Evolutionary conservation across 2,113 vertebrate genomes (phyloP).

Genomic region (Scalopus aquaticus): DNA sequence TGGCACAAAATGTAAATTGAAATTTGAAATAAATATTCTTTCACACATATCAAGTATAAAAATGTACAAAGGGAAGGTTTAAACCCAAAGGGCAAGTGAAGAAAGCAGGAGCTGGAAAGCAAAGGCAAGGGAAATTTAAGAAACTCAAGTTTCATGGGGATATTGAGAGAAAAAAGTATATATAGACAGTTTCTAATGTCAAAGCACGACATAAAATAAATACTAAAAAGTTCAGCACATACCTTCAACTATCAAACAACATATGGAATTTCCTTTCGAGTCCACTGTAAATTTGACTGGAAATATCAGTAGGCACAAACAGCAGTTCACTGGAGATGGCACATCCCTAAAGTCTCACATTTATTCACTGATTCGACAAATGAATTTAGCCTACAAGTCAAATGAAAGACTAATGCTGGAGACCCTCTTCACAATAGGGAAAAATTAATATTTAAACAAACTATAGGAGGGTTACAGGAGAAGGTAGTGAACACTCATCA

Average conservation of each 20-base stretch:
- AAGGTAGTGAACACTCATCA: neutral
- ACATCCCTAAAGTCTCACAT: neutral
- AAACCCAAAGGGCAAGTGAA: conserved; percentile 42
- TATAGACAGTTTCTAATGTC: conserved; percentile 1
- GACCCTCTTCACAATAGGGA: neutral
- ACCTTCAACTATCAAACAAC: conserved; percentile 9
- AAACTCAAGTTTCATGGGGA: conserved; percentile 30
- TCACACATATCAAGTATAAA: conserved; percentile 8
- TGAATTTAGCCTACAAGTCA: neutral
- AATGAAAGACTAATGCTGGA: neutral
- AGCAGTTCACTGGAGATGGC: neutral
- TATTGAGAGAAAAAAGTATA: neutral
- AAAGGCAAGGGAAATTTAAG: conserved; percentile 40
- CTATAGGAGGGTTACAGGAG: neutral
- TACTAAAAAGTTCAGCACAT: neutral
- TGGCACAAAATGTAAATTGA: neutral
- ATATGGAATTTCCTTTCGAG: conserved; percentile 28
- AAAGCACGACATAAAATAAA: conserved; percentile 38
- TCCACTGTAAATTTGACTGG: conserved; percentile 36
- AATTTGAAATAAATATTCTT: conserved; percentile 54
- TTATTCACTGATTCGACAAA: neutral
- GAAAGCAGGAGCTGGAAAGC: conserved; percentile 25
- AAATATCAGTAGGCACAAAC: conserved; percentile 12
- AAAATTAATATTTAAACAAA: neutral
- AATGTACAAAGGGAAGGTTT: conserved; percentile 50